Conservation (phyloP, 2,797 vertebrate species). For the Gorsachius magnificus region DNA sequence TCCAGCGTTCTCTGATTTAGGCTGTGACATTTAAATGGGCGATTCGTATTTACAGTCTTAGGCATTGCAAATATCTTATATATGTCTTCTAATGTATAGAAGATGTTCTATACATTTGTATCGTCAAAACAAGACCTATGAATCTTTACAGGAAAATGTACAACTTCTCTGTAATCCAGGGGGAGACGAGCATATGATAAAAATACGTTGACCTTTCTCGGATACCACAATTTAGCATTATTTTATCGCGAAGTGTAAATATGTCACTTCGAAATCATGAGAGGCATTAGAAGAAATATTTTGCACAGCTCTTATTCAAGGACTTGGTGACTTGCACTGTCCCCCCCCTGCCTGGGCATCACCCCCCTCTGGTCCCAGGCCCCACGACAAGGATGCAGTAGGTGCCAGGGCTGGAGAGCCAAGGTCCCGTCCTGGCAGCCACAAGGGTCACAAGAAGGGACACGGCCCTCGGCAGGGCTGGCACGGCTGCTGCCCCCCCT, state of each 20-base stretch:
- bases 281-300: slow-evolving; percentile 3
- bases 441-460: background rate
- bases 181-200: background rate
- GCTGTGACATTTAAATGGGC: slow-evolving; percentile 23
- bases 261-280: background rate
- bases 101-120: background rate
- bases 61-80: background rate
- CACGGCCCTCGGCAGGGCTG: rapidly evolving
- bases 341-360: background rate
- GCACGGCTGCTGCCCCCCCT: background rate
- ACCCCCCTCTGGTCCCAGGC: background rate
- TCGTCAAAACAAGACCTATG: background rate
- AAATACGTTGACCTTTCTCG: background rate
- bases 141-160: background rate
- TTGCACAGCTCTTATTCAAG: background rate
- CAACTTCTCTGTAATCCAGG: background rate
- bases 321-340: background rate
- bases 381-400: background rate
- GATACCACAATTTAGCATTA: background rate
- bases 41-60: background rate
- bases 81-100: background rate
- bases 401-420: background rate
- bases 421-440: background rate
- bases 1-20: background rate
- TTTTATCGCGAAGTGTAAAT: background rate